phyloP scores from a whole-genome alignment of 1,140 invertebrate species.

The Leptopilina boulardi region DNA sequence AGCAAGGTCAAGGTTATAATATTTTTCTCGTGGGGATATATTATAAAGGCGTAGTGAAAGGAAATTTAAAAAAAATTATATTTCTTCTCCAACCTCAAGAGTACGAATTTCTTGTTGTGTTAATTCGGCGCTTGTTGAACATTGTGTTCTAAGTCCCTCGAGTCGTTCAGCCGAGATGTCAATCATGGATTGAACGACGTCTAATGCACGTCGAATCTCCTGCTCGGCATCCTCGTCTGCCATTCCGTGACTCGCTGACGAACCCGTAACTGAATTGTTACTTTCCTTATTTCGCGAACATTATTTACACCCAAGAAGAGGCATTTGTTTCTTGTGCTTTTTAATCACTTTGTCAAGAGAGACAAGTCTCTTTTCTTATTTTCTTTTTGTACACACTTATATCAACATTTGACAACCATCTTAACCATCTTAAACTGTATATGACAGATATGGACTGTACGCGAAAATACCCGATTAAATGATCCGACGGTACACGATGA shows the following conservation, averaged over 20 bases:
- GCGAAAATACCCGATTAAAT: too few relatives aligned
- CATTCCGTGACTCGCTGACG: conserved; percentile 69
- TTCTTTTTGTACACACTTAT: conserved; percentile 59
- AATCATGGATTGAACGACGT: conserved; percentile 93
- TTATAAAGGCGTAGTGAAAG: not conserved
- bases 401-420: conserved; percentile 57
- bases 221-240: conserved; percentile 77
- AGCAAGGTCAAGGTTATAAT: conserved; percentile 1
- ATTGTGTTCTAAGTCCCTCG: conserved; percentile 93
- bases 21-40: not conserved
- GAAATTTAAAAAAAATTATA: not conserved
- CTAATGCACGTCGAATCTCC: conserved; percentile 77
- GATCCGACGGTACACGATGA: too few relatives aligned
- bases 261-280: conserved; percentile 56
- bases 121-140: conserved; percentile 92
- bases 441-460: too few relatives aligned
- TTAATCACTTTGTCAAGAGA: conserved; percentile 46
- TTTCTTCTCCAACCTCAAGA: conserved; percentile 83
- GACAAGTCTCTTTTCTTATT: conserved; percentile 45
- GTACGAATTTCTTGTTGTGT: conserved; percentile 97
- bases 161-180: conserved; percentile 94
- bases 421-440: not conserved
- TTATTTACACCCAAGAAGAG: conserved; percentile 42
- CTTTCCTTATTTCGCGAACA: conserved; percentile 52
- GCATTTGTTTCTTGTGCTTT: conserved; percentile 7